Evolutionary conservation across 2,797 vertebrate species (phyloP).

Genomic region (Miopithecus talapoin): DNA sequence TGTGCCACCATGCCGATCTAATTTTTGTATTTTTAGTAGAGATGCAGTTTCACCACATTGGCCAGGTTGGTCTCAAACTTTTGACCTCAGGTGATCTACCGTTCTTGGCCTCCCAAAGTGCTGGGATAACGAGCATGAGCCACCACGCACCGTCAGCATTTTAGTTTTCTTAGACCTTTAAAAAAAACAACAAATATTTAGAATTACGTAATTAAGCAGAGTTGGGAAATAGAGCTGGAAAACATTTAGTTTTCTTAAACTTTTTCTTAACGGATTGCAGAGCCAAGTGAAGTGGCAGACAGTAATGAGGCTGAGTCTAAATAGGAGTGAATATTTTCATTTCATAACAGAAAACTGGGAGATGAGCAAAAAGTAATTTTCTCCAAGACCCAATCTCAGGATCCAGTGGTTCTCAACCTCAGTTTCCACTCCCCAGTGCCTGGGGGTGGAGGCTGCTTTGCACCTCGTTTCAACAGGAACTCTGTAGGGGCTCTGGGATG

Average conservation of each 20-base stretch:
- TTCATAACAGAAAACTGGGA: not conserved
- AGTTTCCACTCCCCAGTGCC: not conserved
- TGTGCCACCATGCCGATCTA: not conserved
- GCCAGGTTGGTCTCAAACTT: not conserved
- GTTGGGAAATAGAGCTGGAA: not conserved
- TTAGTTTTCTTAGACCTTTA: not conserved
- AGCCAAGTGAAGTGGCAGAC: no score
- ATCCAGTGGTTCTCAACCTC: not conserved
- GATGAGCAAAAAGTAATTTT: no score
- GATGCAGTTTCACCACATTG: not conserved
- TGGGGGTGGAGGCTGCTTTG: fast-evolving
- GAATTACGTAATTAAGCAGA: not conserved
- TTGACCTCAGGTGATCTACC: not conserved
- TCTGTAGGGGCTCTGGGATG: not conserved
- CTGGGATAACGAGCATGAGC: not conserved
- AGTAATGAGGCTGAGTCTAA: not conserved
- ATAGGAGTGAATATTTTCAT: not conserved
- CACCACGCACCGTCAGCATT: no score
- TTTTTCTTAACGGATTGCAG: not conserved
- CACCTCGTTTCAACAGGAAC: not conserved
- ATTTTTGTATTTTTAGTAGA: not conserved
- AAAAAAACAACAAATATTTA: not conserved
- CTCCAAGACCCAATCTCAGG: not conserved
- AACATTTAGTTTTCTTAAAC: not conserved
- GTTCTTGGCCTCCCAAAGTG: not conserved